These are phyloP conservation scores for Melopsittacus undulatus DNA, from an alignment of 2,797 vertebrate genomes.

Conservation along the genomic window DNA sequence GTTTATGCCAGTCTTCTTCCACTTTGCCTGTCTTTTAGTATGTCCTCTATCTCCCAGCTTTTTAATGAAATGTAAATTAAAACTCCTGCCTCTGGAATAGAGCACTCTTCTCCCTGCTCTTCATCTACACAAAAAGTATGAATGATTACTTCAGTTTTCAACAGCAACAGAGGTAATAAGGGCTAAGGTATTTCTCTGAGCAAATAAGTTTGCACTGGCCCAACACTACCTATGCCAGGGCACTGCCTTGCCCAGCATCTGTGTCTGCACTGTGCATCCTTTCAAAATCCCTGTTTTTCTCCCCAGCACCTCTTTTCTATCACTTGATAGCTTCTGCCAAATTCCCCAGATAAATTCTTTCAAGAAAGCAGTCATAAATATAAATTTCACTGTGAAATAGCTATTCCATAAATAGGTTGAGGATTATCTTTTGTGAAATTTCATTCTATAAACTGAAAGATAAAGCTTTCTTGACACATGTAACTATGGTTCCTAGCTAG, in stretches of 20 bases:
- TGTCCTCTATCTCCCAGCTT: neutral
- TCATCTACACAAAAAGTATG: neutral
- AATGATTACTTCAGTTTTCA: neutral
- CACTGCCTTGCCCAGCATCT: neutral
- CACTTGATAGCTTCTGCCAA: neutral
- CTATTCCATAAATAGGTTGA: neutral
- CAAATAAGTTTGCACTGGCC: neutral
- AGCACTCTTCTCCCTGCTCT: neutral
- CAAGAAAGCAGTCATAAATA: neutral
- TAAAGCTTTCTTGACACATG: neutral
- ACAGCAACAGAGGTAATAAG: neutral
- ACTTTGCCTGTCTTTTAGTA: neutral
- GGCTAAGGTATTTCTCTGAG: neutral
- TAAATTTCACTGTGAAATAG: neutral
- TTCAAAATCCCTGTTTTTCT: neutral
- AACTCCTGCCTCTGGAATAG: neutral
- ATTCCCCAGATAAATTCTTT: neutral
- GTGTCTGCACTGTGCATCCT: accelerated
- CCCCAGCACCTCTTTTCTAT: neutral
- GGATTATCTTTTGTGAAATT: neutral
- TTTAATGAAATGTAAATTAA: neutral
- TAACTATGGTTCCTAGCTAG: neutral
- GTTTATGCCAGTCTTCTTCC: neutral
- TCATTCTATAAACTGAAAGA: neutral
- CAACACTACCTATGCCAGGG: neutral